These are phyloP conservation scores for Dolichomitus sp. DNA, from an alignment of 2,888 invertebrate species.

Conservation along the genomic window DNA sequence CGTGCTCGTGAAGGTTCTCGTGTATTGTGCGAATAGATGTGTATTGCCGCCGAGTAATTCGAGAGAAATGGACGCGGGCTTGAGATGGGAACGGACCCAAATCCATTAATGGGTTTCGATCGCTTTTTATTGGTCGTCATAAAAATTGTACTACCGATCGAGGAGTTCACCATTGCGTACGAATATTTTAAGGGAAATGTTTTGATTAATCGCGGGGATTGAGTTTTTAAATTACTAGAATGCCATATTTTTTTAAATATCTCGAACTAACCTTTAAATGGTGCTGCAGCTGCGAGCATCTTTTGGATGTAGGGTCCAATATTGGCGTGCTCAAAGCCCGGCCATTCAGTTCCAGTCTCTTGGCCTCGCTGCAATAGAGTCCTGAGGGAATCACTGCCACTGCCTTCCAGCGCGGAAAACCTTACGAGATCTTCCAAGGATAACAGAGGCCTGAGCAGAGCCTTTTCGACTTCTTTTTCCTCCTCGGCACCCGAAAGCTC, in stretches of 20 bases:
- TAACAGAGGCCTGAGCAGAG: slow-evolving; percentile 87
- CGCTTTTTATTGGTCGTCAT: slow-evolving; percentile 34
- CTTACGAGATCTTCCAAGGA: slow-evolving; percentile 89
- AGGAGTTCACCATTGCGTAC: background rate
- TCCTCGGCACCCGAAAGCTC: slow-evolving; percentile 88
- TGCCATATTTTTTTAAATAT: background rate
- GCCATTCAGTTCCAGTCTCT: slow-evolving; percentile 86
- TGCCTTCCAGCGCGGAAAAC: slow-evolving; percentile 87
- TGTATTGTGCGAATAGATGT: slow-evolving; percentile 19
- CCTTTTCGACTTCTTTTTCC: slow-evolving; percentile 89
- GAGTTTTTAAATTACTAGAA: background rate
- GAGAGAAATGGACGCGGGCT: slow-evolving; percentile 33
- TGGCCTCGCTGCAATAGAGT: slow-evolving; percentile 86
- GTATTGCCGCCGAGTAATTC: slow-evolving; percentile 18
- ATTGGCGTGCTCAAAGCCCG: slow-evolving; percentile 86
- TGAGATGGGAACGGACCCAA: slow-evolving; percentile 75
- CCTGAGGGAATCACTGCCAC: slow-evolving; percentile 87
- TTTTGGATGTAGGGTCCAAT: slow-evolving; percentile 88
- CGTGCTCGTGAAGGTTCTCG: slow-evolving; percentile 1
- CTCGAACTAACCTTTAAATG: slow-evolving; percentile 81
- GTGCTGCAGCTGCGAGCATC: slow-evolving; percentile 85
- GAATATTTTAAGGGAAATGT: background rate
- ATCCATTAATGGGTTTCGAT: slow-evolving; percentile 67
- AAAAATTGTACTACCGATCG: slow-evolving; percentile 30
- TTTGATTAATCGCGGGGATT: background rate